Conservation (phyloP, 1,140 invertebrate species). For the Lepidostoma basale region DNA sequence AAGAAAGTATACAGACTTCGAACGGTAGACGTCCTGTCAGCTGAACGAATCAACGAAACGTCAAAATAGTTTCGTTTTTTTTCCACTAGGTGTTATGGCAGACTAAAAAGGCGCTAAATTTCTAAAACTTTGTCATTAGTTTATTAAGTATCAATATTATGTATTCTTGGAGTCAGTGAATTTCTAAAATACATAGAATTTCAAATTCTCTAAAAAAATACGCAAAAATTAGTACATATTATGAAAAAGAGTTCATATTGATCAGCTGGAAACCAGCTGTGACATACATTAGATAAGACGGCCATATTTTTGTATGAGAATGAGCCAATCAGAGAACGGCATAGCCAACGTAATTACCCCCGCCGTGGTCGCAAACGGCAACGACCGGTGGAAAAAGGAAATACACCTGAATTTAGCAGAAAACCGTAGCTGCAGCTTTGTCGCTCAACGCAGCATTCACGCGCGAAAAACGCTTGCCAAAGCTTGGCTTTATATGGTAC, state of each 20-base stretch:
- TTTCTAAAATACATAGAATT: neutral
- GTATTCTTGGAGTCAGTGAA: neutral
- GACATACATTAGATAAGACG: constrained; percentile 20
- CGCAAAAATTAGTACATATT: neutral
- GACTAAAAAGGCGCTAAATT: constrained; percentile 24
- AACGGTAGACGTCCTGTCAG: no score
- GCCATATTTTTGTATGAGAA: constrained; percentile 14
- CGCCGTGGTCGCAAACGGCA: neutral
- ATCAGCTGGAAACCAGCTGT: constrained; percentile 34
- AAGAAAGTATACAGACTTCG: no score
- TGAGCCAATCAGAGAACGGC: constrained; percentile 25
- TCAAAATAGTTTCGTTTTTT: constrained; percentile 26
- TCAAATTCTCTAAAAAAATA: neutral
- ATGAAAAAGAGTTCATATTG: neutral
- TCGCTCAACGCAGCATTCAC: constrained; percentile 62
- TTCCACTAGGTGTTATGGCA: constrained; percentile 1
- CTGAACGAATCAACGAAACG: neutral
- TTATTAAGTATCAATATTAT: neutral
- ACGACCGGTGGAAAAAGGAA: constrained; percentile 52
- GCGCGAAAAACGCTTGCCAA: constrained; percentile 52
- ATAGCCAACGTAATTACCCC: neutral
- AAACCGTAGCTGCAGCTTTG: constrained; percentile 38
- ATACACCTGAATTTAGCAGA: constrained; percentile 59
- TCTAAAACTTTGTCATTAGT: neutral
- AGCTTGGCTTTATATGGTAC: constrained; percentile 58